Evolutionary conservation across 2,113 vertebrate species (phyloP).

Genomic region (Trachemys scripta): DNA sequence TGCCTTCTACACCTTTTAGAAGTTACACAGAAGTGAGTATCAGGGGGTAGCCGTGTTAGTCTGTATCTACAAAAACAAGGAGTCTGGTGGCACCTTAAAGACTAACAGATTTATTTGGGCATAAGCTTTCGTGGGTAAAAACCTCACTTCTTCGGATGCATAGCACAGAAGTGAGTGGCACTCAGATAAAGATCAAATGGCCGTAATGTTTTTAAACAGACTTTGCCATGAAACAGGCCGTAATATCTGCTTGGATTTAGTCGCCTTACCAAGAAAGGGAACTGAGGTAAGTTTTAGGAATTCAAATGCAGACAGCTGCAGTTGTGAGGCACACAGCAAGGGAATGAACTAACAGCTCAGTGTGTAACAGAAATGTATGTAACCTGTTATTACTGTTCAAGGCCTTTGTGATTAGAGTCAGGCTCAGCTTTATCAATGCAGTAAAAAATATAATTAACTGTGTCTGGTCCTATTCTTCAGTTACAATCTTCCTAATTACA

Average conservation of each 20-base stretch:
- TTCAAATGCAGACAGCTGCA: not conserved
- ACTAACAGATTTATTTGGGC: too few species aligned
- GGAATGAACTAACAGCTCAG: not conserved
- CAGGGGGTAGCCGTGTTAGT: too few species aligned
- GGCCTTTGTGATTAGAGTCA: fast-evolving
- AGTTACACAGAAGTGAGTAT: fast-evolving
- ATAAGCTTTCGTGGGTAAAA: too few species aligned
- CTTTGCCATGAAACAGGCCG: not conserved
- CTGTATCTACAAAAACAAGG: too few species aligned
- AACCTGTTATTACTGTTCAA: not conserved
- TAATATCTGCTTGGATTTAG: not conserved
- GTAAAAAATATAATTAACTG: not conserved
- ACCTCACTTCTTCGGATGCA: too few species aligned
- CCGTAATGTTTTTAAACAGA: fast-evolving
- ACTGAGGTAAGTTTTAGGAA: not conserved
- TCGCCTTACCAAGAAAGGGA: not conserved
- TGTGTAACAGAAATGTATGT: not conserved
- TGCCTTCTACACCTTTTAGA: not conserved
- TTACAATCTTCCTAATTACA: not conserved
- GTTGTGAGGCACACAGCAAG: not conserved
- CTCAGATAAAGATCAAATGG: not conserved
- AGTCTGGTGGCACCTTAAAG: too few species aligned
- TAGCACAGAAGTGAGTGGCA: fast-evolving
- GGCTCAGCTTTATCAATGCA: not conserved
- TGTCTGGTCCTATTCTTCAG: not conserved